Base-by-base conservation (phyloP, 2,797 vertebrate species). In the Glossophaga mutica region DNA sequence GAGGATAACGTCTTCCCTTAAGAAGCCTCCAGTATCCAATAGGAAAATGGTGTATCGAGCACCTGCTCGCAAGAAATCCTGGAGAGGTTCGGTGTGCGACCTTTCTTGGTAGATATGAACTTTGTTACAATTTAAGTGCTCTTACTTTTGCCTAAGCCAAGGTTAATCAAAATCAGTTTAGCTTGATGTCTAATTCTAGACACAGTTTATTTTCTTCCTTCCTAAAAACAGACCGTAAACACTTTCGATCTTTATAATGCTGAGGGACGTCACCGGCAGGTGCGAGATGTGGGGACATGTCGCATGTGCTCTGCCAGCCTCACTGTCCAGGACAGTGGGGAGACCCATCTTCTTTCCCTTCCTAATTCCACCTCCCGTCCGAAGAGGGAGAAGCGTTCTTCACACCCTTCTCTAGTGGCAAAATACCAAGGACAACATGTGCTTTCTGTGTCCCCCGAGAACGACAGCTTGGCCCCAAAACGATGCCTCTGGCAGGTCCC, bases 181-280 rank as follows among this genome's bases (percentile, higher is more conserved):
- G 44, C 48, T 70, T 84, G 65, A 81, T 87, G 39, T 85, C 92
- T 94, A 24, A 93, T 83, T 91, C 52, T 42, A 87, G 39, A 81
- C 82, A 59, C 21, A 42, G 50, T 42, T 88, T 24, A 59, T 91
- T 82, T 86, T 71, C 34, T 46, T 83, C 55, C 37, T 46, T 94
- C 83, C 42, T 91, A 62, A 83, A 89, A 86, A 22, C 24, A 71
- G n/a, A 18, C 39, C 57, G 21, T 86, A 10, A 78, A 83, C 14
- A 12, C 14, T 55, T 76, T 50, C 21, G 70, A 29, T 50, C 39
- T 78, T 89, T 82, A 59, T 79, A 68, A 83, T 62, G 26, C 79
- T 84, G 37, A 83, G 76, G 50, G 32, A 26, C 44, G 5, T 70
- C 42, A 15, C 57, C 32, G 48, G 76, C 88, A 90, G 79, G 68